A percentile compares a stretch with the other conserved stretches of the same genome.
Evolutionary conservation across 2,888 invertebrate species (phyloP).

Genomic region (Lithosia quadra): DNA sequence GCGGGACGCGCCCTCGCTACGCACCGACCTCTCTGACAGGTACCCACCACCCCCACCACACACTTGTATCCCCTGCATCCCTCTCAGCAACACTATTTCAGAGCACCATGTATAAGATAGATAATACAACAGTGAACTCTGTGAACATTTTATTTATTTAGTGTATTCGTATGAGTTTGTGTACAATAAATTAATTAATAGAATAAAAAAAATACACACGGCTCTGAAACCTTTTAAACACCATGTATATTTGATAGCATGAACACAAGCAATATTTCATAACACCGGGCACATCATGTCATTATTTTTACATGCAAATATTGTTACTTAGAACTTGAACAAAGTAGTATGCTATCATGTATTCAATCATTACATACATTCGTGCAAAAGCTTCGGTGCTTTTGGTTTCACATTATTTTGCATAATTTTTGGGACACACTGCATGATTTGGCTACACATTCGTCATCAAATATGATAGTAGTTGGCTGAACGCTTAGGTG

Average conservation of each 20-base stretch:
- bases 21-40: constrained; percentile 82
- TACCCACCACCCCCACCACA: constrained; percentile 41
- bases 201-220: background rate
- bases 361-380: background rate
- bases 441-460: constrained; percentile 19
- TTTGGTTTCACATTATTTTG: constrained; percentile 13
- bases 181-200: no score
- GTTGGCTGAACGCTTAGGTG: background rate
- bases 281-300: background rate
- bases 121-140: no score
- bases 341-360: background rate
- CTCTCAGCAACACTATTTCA: background rate
- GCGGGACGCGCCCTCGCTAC: constrained; percentile 72
- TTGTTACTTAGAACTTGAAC: background rate
- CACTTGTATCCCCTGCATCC: background rate
- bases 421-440: constrained; percentile 13
- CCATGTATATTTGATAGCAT: background rate
- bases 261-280: background rate
- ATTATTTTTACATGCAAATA: background rate
- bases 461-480: background rate
- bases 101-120: background rate
- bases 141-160: no score
- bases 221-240: background rate
- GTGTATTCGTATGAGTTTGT: no score
- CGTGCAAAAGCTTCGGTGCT: constrained; percentile 13